A percentile compares a stretch with the other conserved stretches of the same genome.
Evolutionary conservation across 2,797 vertebrate species (phyloP).

Genomic region (Typhlichthys subterraneus): DNA sequence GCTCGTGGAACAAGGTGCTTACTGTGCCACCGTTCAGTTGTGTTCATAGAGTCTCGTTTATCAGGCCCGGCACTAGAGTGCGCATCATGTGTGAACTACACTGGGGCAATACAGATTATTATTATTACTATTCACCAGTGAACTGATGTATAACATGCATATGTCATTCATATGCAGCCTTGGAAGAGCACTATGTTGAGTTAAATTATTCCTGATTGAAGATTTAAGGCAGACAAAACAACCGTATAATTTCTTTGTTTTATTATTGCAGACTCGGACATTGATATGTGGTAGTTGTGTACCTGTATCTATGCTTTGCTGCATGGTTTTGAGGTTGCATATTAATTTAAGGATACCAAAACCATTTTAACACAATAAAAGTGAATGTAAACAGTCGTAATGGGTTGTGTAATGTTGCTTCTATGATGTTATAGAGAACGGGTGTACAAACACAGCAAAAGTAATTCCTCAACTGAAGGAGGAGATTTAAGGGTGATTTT

Average conservation of each 20-base stretch:
- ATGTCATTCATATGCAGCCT: slow-evolving; percentile 28
- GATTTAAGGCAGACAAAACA: slow-evolving; percentile 8
- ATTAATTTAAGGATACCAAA: slow-evolving; percentile 75
- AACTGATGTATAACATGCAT: slow-evolving; percentile 18
- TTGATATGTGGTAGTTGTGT: slow-evolving; percentile 52
- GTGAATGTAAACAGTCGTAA: slow-evolving; percentile 64
- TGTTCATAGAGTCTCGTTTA: slow-evolving; percentile 5
- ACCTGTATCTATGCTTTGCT: slow-evolving; percentile 63
- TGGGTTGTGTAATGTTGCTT: background rate
- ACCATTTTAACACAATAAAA: slow-evolving; percentile 76
- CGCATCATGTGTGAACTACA: too few species aligned
- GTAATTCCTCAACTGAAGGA: too few species aligned
- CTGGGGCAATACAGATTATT: too few species aligned
- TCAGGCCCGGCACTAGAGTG: too few species aligned
- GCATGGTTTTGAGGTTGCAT: slow-evolving; percentile 72
- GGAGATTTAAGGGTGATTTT: too few species aligned
- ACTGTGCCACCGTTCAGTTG: slow-evolving; percentile 1
- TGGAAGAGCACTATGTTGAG: slow-evolving; percentile 12
- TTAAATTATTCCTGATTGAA: slow-evolving; percentile 37
- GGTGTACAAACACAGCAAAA: too few species aligned
- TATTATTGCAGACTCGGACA: slow-evolving; percentile 43
- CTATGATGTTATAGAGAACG: background rate
- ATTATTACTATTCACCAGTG: slow-evolving; percentile 3
- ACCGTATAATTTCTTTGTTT: slow-evolving; percentile 10
- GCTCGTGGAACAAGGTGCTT: slow-evolving; percentile 12